Evolutionary conservation across 2,797 vertebrate species (phyloP).

Genomic region (Pseudomugil gertrudae): DNA sequence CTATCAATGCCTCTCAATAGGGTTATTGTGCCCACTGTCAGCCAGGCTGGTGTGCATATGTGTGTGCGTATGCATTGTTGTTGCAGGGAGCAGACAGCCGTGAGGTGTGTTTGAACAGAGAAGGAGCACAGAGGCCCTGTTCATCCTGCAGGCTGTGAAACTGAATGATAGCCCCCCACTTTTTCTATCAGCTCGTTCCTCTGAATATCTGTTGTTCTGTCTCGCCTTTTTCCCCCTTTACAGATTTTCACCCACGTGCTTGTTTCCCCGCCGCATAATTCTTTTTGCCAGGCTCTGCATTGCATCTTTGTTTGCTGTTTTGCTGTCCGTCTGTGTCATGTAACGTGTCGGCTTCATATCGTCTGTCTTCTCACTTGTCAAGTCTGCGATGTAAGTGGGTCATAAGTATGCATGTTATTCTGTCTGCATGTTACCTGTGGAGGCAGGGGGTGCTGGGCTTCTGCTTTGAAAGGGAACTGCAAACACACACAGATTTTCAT

Average conservation of each 20-base stretch:
- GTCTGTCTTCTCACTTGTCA: conserved; percentile 62
- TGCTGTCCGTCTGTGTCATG: conserved; percentile 17
- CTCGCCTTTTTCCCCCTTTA: conserved; percentile 22
- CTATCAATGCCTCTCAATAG: conserved; percentile 71
- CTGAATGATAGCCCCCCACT: conserved; percentile 56
- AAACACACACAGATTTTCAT: neutral
- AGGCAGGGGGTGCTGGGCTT: conserved; percentile 25
- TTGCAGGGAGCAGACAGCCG: conserved; percentile 77
- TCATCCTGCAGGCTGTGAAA: conserved; percentile 74
- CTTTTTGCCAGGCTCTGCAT: conserved; percentile 27
- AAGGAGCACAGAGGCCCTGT: conserved; percentile 77
- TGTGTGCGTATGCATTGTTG: conserved; percentile 65
- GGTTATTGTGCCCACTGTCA: conserved; percentile 70
- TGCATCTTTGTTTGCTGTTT: conserved; percentile 27
- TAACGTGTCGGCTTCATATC: conserved; percentile 50
- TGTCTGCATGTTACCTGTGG: conserved; percentile 56
- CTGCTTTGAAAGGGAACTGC: neutral
- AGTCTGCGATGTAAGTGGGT: conserved; percentile 34
- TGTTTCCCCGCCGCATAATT: conserved; percentile 1
- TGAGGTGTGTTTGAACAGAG: conserved; percentile 83
- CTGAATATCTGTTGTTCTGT: conserved; percentile 41
- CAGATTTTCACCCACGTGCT: conserved; percentile 44
- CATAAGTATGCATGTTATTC: conserved; percentile 61
- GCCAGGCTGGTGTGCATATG: conserved; percentile 39
- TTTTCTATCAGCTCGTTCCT: conserved; percentile 48